A percentile compares a stretch with the other conserved stretches of the same genome.
Conservation (phyloP, 2,888 invertebrate species). For the Idaea biselata region DNA sequence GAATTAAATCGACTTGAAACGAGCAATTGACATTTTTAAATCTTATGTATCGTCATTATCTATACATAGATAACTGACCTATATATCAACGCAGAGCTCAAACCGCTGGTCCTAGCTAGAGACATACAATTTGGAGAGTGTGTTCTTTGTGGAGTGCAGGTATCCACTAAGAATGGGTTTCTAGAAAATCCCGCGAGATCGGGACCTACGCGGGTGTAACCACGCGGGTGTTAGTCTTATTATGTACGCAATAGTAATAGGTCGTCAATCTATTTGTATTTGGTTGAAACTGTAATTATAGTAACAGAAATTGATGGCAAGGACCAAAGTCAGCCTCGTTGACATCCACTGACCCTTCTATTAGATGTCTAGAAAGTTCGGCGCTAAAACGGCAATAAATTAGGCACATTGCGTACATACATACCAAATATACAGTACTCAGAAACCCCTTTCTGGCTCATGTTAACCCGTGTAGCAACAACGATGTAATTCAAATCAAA, state of each 20-base stretch:
- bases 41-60: no score
- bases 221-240: no score
- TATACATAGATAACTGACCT: no score
- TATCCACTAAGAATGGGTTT: no score
- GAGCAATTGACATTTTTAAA: no score
- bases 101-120: no score
- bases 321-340: slow-evolving; percentile 26
- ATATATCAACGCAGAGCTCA: no score
- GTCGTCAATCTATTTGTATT: not conserved
- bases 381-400: slow-evolving; percentile 26
- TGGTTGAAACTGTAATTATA: not conserved
- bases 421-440: slow-evolving; percentile 8
- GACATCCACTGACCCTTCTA: slow-evolving; percentile 25
- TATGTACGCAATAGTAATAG: not conserved
- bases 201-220: no score
- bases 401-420: slow-evolving; percentile 5
- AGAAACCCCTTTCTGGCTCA: slow-evolving; percentile 2
- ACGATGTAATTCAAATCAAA: slow-evolving; percentile 21
- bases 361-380: slow-evolving; percentile 53
- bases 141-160: no score
- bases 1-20: not conserved
- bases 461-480: not conserved
- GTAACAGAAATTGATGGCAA: slow-evolving; percentile 17
- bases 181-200: no score
- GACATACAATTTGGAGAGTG: no score